Evolutionary conservation across 1,140 invertebrate genomes (phyloP).

Genomic region (Aphelinus certus): DNA sequence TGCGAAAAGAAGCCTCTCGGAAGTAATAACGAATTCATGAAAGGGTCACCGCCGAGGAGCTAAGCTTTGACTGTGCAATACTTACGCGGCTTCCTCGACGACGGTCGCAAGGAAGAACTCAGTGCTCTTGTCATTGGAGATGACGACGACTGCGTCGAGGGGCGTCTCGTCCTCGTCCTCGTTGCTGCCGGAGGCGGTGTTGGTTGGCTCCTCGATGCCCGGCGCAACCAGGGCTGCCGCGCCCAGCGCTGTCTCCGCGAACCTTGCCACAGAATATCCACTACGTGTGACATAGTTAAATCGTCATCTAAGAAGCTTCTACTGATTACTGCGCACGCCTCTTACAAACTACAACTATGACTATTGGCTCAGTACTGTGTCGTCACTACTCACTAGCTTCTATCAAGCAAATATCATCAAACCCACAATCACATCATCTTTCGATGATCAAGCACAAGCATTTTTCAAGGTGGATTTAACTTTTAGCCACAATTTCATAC

Average conservation of each 20-base stretch:
- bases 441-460: too few relatives aligned
- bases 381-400: too few relatives aligned
- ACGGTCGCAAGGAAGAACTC: slow-evolving; percentile 89
- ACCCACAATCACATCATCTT: too few relatives aligned
- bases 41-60: too few relatives aligned
- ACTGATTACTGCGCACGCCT: slow-evolving; percentile 34
- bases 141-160: slow-evolving; percentile 69
- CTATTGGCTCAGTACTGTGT: too few relatives aligned
- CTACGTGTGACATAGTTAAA: slow-evolving; percentile 67
- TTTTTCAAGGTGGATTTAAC: too few relatives aligned
- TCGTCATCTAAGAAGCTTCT: slow-evolving; percentile 59
- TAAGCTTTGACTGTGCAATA: not conserved
- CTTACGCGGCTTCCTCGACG: slow-evolving; percentile 80
- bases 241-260: slow-evolving; percentile 83
- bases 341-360: too few relatives aligned
- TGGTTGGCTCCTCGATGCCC: slow-evolving; percentile 79
- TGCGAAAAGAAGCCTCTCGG: too few relatives aligned
- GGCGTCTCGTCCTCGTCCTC: slow-evolving; percentile 81
- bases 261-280: slow-evolving; percentile 69
- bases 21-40: too few relatives aligned
- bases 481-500: too few relatives aligned
- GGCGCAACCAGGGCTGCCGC: slow-evolving; percentile 69
- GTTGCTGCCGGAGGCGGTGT: slow-evolving; percentile 89
- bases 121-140: slow-evolving; percentile 88
- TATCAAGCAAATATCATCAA: too few relatives aligned